Conservation (phyloP, 2,113 vertebrate species). For the Aegotheles bennettii region DNA sequence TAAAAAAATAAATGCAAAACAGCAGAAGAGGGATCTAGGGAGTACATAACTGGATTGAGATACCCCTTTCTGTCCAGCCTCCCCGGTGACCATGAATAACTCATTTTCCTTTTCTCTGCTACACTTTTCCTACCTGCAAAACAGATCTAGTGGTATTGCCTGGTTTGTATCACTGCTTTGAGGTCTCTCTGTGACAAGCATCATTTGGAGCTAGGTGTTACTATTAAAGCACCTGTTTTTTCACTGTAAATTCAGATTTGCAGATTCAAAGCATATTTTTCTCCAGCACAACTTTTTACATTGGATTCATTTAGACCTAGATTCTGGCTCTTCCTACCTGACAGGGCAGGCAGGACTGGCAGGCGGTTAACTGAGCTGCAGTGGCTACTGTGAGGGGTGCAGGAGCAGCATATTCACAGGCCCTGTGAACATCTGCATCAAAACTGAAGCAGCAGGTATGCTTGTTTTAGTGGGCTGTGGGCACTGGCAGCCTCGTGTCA, state of each 20-base stretch:
- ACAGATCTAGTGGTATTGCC: neutral
- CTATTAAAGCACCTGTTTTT: neutral
- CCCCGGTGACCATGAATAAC: neutral
- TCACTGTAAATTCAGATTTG: neutral
- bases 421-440: neutral
- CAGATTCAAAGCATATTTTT: neutral
- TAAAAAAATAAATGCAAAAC: neutral
- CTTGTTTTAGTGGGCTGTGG: neutral
- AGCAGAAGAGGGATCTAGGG: neutral
- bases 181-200: neutral
- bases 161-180: neutral
- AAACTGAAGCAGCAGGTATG: neutral
- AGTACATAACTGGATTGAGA: neutral
- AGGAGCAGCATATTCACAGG: neutral
- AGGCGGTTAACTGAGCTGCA: accelerated
- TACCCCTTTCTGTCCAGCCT: neutral
- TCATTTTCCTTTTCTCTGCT: neutral
- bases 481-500: too few relatives aligned
- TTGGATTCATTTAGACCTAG: neutral
- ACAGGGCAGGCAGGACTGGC: neutral
- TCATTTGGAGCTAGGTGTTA: neutral
- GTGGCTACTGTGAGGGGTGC: too few relatives aligned
- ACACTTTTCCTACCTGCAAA: neutral
- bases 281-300: neutral
- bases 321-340: neutral